Evolutionary conservation across 1,140 invertebrate genomes (phyloP).

Genomic region (Drepana arcuata): DNA sequence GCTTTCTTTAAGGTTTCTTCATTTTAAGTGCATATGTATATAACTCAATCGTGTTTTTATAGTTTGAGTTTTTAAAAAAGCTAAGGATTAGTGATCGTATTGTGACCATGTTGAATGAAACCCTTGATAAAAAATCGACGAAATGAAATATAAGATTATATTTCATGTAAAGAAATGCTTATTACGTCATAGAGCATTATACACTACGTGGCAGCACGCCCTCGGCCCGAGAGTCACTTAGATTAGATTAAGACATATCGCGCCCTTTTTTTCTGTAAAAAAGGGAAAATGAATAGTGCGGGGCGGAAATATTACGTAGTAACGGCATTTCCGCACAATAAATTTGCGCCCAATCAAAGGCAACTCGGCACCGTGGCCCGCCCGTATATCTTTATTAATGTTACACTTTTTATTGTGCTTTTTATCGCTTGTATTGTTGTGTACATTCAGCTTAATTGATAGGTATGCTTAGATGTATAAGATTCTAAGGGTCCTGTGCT

Average conservation of each 20-base stretch:
- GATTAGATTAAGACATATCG: constrained; percentile 69
- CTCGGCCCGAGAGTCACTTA: constrained; percentile 25
- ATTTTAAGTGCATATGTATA: too few relatives aligned
- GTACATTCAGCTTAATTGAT: constrained; percentile 28
- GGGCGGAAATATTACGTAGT: constrained; percentile 67
- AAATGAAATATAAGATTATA: too few relatives aligned
- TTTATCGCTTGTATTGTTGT: constrained; percentile 56
- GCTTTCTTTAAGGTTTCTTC: too few relatives aligned
- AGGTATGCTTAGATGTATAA: not conserved
- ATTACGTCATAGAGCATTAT: too few relatives aligned
- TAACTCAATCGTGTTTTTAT: too few relatives aligned
- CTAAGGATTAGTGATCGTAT: too few relatives aligned
- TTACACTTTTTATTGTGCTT: constrained; percentile 64
- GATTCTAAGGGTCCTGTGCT: too few relatives aligned
- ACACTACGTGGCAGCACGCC: too few relatives aligned
- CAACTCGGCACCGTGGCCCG: constrained; percentile 37
- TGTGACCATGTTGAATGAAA: too few relatives aligned
- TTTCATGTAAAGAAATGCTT: too few relatives aligned
- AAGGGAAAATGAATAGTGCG: constrained; percentile 63
- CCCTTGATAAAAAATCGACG: too few relatives aligned
- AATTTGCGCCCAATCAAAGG: constrained; percentile 67
- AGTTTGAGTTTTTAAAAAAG: too few relatives aligned
- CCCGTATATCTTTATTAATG: constrained; percentile 63
- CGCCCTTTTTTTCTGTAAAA: constrained; percentile 68
- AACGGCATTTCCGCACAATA: constrained; percentile 70